Evolutionary conservation across 2,797 vertebrate species (phyloP).

Genomic region (Leucoraja ocellata): DNA sequence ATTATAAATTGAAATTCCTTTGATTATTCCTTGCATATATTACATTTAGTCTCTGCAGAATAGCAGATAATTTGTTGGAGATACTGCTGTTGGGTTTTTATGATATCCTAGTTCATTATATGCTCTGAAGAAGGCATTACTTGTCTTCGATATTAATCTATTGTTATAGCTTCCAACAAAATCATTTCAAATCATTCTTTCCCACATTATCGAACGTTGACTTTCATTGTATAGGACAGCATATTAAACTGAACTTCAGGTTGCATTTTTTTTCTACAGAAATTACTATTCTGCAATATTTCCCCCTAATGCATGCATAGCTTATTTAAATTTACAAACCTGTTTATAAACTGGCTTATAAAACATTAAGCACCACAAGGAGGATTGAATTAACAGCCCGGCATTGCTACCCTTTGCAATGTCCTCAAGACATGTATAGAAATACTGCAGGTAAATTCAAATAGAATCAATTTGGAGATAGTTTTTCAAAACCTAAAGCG

Average conservation of each 20-base stretch:
- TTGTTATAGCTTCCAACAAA: neutral
- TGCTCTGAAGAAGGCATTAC: neutral
- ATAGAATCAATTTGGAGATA: neutral
- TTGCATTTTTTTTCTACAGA: neutral
- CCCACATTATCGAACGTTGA: neutral
- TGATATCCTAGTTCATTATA: neutral
- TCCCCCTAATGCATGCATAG: neutral
- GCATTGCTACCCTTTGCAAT: neutral
- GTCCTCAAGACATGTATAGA: no score
- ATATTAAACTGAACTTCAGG: neutral
- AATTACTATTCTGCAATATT: conserved; percentile 1
- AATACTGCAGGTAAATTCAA: neutral
- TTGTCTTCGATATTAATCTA: neutral
- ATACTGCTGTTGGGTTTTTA: neutral
- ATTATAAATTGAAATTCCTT: neutral
- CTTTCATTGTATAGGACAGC: neutral
- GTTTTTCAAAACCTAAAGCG: neutral
- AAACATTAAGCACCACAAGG: neutral
- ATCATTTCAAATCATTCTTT: conserved; percentile 11
- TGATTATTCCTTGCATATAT: neutral
- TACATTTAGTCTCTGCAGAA: neutral
- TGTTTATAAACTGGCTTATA: conserved; percentile 16
- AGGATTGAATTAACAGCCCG: neutral
- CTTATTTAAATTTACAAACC: conserved; percentile 34
- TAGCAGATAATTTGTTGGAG: conserved; percentile 13